phyloP scores from a whole-genome alignment of 2,113 vertebrate species.

The Lates calcarifer region DNA sequence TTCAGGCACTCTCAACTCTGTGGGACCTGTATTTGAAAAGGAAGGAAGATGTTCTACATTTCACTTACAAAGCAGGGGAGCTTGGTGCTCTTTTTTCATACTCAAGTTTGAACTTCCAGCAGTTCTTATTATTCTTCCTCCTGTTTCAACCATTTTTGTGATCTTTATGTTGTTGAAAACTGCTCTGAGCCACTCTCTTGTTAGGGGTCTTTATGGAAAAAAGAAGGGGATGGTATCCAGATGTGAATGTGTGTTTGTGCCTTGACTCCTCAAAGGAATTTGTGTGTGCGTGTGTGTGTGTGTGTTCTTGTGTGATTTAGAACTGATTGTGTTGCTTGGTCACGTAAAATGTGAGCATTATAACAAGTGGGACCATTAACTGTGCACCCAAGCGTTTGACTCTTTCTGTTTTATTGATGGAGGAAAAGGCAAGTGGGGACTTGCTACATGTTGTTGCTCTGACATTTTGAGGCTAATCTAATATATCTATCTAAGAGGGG shows the following conservation, averaged over 20 bases:
- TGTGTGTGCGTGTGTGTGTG: slow-evolving; percentile 45
- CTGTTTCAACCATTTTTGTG: slow-evolving; percentile 39
- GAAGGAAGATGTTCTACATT: slow-evolving; percentile 65
- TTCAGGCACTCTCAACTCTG: slow-evolving; percentile 40
- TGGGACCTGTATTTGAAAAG: slow-evolving; percentile 47
- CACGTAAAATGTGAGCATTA: slow-evolving; percentile 61
- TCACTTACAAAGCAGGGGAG: slow-evolving; percentile 43
- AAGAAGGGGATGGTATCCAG: slow-evolving; percentile 79
- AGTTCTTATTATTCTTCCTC: slow-evolving; percentile 59
- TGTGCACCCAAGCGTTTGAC: slow-evolving; percentile 61
- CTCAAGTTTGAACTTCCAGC: slow-evolving; percentile 22
- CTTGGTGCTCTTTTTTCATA: slow-evolving; percentile 37
- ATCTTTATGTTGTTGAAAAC: slow-evolving; percentile 60
- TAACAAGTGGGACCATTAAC: slow-evolving; percentile 64
- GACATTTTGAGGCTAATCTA: slow-evolving; percentile 52
- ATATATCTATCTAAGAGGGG: slow-evolving; percentile 29
- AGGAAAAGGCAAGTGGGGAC: slow-evolving; percentile 27
- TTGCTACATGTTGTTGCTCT: slow-evolving; percentile 38
- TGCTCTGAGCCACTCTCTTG: slow-evolving; percentile 60
- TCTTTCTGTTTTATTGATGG: slow-evolving; percentile 56
- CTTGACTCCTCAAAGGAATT: slow-evolving; percentile 58
- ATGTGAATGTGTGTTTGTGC: slow-evolving; percentile 74
- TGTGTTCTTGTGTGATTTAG: slow-evolving; percentile 52
- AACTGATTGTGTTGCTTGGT: slow-evolving; percentile 60
- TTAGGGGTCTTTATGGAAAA: slow-evolving; percentile 71